Evolutionary conservation across 2,888 invertebrate species (phyloP), one percentile per base, ranked within the genome.

Genomic region (Drosophila macrothrix): DNA sequence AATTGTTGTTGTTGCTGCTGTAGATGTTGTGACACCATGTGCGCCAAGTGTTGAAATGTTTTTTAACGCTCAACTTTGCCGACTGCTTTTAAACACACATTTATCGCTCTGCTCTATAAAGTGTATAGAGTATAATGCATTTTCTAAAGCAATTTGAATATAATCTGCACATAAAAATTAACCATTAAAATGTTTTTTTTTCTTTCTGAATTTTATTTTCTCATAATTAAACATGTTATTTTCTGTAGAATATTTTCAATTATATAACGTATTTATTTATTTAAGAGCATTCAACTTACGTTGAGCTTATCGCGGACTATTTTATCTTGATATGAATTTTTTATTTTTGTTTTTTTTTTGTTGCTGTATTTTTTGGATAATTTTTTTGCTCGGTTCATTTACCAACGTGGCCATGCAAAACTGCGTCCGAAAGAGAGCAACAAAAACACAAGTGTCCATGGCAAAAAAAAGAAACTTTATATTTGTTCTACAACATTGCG

Each of bases 41-140:
- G 89, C 90, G 80, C 76, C 78, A 80, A 89, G 88, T 87, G 87
- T 85, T 85, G 83, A 83, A 89, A 88, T 84, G 85, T 82, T 89
- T 87, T 84, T 89, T 84, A 85, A 85, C 88, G 83, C 88, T 72
- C 85, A 90, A 87, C 84, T 89, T 90, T 90, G 83, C 75, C 82
- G 86, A 84, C 84, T 86, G 72, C 87, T 78, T 77, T 84, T 85
- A 81, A 85, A 85, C 83, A 82, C 80, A 75, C 83, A 76, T 81
- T 81, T 78, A 81, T 81, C 67, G 74, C 73, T 67, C 29, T 67
- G 46, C 74, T 35, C 81, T 77, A 35, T n/a, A 14, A 28, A 25
- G 10, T 50, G 37, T 28, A 0, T 1, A 37, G 52, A 33, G 80
- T 33, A 58, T 29, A 2, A 29, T 25, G 12, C 46, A 54, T 10